Evolutionary conservation across 2,113 vertebrate species (phyloP).

Genomic region (Seriola quinqueradiata): DNA sequence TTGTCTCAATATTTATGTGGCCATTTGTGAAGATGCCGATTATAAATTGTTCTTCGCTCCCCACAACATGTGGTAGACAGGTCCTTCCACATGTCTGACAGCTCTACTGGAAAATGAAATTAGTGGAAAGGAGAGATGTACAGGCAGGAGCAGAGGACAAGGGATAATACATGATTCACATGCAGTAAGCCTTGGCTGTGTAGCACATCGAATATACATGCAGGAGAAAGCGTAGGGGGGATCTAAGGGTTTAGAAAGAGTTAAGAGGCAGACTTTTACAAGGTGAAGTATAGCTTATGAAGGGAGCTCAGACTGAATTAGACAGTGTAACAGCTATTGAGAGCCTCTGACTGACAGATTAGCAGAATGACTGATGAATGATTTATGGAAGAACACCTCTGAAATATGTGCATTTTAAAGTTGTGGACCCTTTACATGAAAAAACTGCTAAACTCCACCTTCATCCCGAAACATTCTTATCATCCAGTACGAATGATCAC

Average conservation of each 20-base stretch:
- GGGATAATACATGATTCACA: slow-evolving; percentile 54
- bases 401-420: slow-evolving; percentile 23
- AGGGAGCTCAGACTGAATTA: slow-evolving; percentile 42
- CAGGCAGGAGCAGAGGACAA: slow-evolving; percentile 32
- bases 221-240: slow-evolving; percentile 11
- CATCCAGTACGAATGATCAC: background rate
- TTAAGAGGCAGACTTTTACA: slow-evolving; percentile 53
- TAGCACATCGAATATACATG: slow-evolving; percentile 42
- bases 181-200: slow-evolving; percentile 31
- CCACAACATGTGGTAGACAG: slow-evolving; percentile 41
- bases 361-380: slow-evolving; percentile 38
- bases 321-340: slow-evolving; percentile 24
- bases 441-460: background rate
- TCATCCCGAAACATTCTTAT: background rate
- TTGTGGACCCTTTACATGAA: background rate
- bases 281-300: slow-evolving; percentile 52
- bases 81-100: slow-evolving; percentile 49
- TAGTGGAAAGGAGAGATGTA: slow-evolving; percentile 20
- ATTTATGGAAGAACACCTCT: slow-evolving; percentile 19
- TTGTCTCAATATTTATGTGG: slow-evolving; percentile 69
- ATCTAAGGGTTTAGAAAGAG: slow-evolving; percentile 53
- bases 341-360: slow-evolving; percentile 43
- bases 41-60: slow-evolving; percentile 42
- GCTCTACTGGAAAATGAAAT: slow-evolving; percentile 62
- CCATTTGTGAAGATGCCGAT: slow-evolving; percentile 58